Evolutionary conservation across 2,113 vertebrate species (phyloP).

Genomic region (Ovis canadensis): DNA sequence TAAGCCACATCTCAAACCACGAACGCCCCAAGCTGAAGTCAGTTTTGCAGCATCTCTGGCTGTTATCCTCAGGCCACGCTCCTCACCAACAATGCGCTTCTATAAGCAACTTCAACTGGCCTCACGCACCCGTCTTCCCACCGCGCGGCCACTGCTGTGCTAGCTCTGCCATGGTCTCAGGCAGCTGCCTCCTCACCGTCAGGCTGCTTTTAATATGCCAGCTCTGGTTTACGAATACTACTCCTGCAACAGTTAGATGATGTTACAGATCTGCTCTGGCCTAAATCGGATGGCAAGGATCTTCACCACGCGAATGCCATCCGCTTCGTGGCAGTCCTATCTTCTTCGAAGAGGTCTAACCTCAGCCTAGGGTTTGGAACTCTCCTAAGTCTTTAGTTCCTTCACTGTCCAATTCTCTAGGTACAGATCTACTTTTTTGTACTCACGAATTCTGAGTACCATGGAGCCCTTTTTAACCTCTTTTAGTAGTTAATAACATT

Average conservation of each 20-base stretch:
- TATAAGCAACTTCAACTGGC: not conserved
- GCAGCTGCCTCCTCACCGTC: not conserved
- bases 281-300: not conserved
- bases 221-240: not conserved
- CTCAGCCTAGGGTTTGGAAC: too few relatives aligned
- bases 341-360: not conserved
- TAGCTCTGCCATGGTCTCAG: not conserved
- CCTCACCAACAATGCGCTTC: not conserved
- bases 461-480: not conserved
- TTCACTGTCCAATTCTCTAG: not conserved
- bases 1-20: not conserved
- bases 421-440: not conserved
- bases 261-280: not conserved
- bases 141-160: not conserved
- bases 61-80: not conserved
- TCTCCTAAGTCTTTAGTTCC: not conserved
- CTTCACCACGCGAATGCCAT: not conserved
- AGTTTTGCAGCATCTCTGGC: not conserved
- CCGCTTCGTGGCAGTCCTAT: not conserved
- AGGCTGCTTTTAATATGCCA: not conserved
- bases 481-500: not conserved
- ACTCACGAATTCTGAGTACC: not conserved
- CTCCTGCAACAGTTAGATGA: not conserved
- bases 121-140: not conserved
- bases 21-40: not conserved